A percentile compares a stretch with the other conserved stretches of the same genome.
These are phyloP conservation scores for Mythimna pallens DNA, from an alignment of 2,888 invertebrate species.

Conservation along the genomic window DNA sequence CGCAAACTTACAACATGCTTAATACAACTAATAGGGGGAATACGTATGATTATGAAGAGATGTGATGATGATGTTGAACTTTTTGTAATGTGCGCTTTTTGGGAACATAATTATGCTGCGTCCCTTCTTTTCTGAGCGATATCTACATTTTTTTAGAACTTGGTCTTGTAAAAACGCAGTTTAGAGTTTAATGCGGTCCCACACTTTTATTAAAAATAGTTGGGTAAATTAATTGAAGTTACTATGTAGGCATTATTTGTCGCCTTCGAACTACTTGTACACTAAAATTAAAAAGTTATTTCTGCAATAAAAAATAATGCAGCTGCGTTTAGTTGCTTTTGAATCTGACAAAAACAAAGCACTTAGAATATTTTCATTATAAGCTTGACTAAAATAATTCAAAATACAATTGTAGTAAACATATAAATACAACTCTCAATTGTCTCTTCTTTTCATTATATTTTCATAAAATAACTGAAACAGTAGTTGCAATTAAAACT, in stretches of 20 bases:
- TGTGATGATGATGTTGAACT: not conserved
- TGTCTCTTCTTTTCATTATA: not conserved
- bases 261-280: not conserved
- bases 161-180: not conserved
- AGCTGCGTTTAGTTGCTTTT: slow-evolving; percentile 30
- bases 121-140: not conserved
- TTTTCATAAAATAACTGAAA: slow-evolving; percentile 1
- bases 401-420: no score
- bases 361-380: not conserved
- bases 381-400: not conserved
- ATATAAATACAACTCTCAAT: not conserved
- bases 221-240: not conserved
- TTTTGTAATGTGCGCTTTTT: not conserved
- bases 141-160: not conserved
- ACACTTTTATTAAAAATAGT: not conserved
- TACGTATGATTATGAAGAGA: not conserved
- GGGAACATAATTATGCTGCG: not conserved
- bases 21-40: not conserved
- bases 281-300: not conserved
- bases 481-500: slow-evolving; percentile 1
- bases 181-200: not conserved
- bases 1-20: not conserved
- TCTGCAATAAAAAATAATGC: slow-evolving; percentile 22
- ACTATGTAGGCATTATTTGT: not conserved
- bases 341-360: not conserved